These are phyloP conservation scores for Amazonetta brasiliensis DNA, from an alignment of 2,797 vertebrate genomes.

Conservation along the genomic window DNA sequence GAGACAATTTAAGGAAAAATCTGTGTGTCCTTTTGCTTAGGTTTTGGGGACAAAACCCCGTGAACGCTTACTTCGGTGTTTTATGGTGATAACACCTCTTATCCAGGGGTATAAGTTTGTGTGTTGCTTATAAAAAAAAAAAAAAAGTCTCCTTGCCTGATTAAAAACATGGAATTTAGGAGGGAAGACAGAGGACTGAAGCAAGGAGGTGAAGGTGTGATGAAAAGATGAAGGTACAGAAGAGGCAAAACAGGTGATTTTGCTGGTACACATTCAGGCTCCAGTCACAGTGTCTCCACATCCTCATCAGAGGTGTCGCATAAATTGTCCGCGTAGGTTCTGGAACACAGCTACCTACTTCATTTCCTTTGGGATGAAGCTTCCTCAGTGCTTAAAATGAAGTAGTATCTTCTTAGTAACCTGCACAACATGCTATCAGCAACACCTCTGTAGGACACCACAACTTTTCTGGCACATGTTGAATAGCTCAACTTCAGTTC, in stretches of 20 bases:
- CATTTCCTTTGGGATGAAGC: background rate
- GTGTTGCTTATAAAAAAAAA: background rate
- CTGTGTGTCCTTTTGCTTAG: background rate
- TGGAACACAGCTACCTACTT: background rate
- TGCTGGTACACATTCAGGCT: background rate
- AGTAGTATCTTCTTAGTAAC: background rate
- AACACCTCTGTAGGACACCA: background rate
- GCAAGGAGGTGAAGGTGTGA: background rate
- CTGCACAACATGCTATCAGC: background rate
- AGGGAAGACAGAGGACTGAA: background rate
- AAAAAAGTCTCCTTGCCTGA: background rate
- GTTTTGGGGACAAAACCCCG: background rate
- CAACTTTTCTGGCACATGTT: fast-evolving
- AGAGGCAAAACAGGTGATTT: background rate
- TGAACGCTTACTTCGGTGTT: background rate
- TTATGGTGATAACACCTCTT: background rate
- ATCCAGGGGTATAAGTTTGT: background rate
- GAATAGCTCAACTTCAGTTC: background rate
- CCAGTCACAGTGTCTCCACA: background rate
- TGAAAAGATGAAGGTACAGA: background rate
- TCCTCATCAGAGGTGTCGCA: fast-evolving
- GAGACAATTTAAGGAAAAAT: background rate
- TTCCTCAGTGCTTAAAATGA: background rate
- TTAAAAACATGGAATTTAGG: background rate
- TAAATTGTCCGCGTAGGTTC: background rate